Base-by-base conservation (phyloP, 1,140 invertebrate genomes). In the Conus betulinus region DNA sequence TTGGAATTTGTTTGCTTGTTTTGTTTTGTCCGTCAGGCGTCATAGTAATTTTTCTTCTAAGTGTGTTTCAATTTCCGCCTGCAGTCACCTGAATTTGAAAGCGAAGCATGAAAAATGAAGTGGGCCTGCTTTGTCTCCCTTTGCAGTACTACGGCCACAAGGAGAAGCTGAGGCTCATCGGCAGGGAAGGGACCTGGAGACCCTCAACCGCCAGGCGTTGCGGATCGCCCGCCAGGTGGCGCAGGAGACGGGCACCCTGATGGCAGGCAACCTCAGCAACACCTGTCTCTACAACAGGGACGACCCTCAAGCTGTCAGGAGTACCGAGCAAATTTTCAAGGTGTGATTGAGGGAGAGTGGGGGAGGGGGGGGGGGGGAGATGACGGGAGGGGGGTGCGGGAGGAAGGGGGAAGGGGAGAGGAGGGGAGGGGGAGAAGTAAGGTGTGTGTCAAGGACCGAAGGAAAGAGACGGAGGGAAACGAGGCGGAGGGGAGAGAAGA, bases 251-350 rank as follows among this genome's bases (percentile, higher is more conserved):
- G 93, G 92, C 10, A 92, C 89, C 3, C 88, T 94, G 39, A 93
- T 94, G 91, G 93, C 93, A 83, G 93, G 93, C 71, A 92, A 93
- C 85, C 78, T 94, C 3, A 92, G 90, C 86, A 93, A 93, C 86
- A 93, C 90, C 5, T 91, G 88, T 11, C 63, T 91, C 17, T 94
- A 91, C 78, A 85, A 91, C 17, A 87, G 87, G 23, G 84, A 89
- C 51, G 60, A 93, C 82, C 82, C 67, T 10, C 84, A 89, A 25
- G 55, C 90, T 39, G n/a, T 89, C 17, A 84, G 89, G 52, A 76
- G 76, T 53, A 81, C 88, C 17, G 74, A 86, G 60, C n/a, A 86
- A 10, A 91, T 91, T 57, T 91, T 91, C 76, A 90, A 91, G 92
- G 92, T 91, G 52, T 15, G 81, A 3, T 7, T 2, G 11, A 2